These are phyloP conservation scores for Euphysa ruthae DNA, from an alignment of 30 jellyfish, hydroid and myxozoan species.

Conservation along the genomic window DNA sequence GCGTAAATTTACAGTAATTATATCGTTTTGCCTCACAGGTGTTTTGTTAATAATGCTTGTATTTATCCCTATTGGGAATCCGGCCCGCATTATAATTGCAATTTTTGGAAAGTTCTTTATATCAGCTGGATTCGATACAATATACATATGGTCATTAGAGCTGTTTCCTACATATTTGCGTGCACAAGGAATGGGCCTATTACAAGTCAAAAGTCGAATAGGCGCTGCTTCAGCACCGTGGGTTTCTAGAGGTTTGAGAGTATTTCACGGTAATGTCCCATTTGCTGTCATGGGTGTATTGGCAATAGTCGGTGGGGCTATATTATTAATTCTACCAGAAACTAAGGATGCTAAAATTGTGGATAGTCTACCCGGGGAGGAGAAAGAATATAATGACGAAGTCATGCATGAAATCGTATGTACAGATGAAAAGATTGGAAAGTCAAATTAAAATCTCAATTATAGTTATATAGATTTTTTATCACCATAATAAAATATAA, in stretches of 20 bases:
- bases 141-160: constrained; percentile 89
- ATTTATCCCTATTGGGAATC: constrained; percentile 38
- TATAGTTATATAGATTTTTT: no score
- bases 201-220: constrained; percentile 75
- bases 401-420: no score
- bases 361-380: no score
- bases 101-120: constrained; percentile 91
- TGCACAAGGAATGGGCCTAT: constrained; percentile 93
- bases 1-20: constrained; percentile 44
- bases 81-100: constrained; percentile 29
- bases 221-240: constrained; percentile 99
- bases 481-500: no score
- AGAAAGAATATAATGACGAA: no score
- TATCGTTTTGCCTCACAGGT: constrained; percentile 37
- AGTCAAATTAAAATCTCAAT: no score
- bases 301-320: no score
- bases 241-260: constrained; percentile 85
- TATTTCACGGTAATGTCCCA: constrained; percentile 45
- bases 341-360: no score
- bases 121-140: constrained; percentile 59
- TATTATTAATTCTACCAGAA: no score
- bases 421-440: no score
- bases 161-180: constrained; percentile 69
- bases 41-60: constrained; percentile 49
- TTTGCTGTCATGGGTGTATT: constrained; percentile 89